These are phyloP conservation scores for Chrysemys picta DNA, from an alignment of 2,113 vertebrate genomes.

Conservation along the genomic window DNA sequence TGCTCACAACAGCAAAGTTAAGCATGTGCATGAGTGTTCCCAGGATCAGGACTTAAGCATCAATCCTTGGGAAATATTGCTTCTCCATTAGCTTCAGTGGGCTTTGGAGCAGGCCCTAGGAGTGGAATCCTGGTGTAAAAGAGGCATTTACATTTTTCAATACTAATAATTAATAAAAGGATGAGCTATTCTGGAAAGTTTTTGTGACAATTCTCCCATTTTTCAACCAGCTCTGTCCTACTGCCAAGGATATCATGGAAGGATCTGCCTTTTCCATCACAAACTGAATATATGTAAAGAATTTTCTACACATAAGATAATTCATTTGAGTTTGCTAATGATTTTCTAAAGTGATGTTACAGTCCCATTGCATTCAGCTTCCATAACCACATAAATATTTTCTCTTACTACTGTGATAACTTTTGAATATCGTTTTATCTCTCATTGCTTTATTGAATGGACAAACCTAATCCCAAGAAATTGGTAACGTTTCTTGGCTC, in stretches of 20 bases:
- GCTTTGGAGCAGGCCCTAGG: background rate
- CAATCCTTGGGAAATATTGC: background rate
- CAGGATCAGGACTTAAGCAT: background rate
- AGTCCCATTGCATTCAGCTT: background rate
- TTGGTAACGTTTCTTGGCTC: background rate
- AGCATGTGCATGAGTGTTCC: background rate
- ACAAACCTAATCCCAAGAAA: background rate
- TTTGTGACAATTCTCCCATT: background rate
- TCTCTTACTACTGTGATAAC: background rate
- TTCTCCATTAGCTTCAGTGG: background rate
- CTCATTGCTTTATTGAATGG: background rate
- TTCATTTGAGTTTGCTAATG: background rate
- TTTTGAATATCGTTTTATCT: background rate
- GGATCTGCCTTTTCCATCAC: background rate
- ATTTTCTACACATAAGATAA: background rate
- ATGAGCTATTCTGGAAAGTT: background rate
- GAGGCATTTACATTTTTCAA: background rate
- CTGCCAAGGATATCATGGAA: background rate
- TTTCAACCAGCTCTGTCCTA: background rate
- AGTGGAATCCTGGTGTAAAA: background rate
- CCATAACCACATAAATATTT: background rate
- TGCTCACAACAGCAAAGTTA: background rate
- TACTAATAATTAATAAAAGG: background rate
- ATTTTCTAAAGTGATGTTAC: background rate
- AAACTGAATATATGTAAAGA: background rate